Evolutionary conservation across 2,113 vertebrate species (phyloP), one percentile per base, ranked within the genome.

Genomic region (Odocoileus hemionus): DNA sequence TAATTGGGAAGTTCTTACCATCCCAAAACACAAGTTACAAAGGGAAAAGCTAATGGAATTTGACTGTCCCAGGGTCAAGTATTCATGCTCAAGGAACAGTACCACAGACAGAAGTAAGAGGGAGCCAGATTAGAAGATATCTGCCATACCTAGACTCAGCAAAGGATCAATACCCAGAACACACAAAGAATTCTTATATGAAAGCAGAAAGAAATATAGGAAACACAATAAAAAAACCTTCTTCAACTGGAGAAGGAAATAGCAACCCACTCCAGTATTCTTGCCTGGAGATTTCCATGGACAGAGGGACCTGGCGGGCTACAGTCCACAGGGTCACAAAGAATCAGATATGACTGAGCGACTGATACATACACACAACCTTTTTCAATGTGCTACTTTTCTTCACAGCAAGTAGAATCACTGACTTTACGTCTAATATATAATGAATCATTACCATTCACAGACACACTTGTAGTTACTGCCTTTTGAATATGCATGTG

Each of bases 61-160:
- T 86, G 30, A 93, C 30, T 67, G 17, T 54, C 50, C 50, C 14
- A 79, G 36, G 55, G 43, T 64, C 14, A 74, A 50, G 74, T 30
- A 88, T 74, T 95, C 84, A 57, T 91, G 43, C 67, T 89, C 55
- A 80, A 92, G 76, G 33, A 94, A 89, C 50, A 89, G 57, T 3
- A 86, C 2, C 33, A 50, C 3, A 50, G 89, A 26, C 17, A 45
- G 47, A 52, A 96, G 52, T 84, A 70, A 91, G 76, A 94, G n/a
- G 28, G 25, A 89, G n/a, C 12, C 23, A 70, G 25, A n/a, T n/a
- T 19, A 86, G n/a, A 96, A 95, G 14, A 55, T 43, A 92, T 45
- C 25, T 79, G 39, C 45, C 21, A 47, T n/a, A 12, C 39, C 39
- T 54, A 74, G 47, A 91, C n/a, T 85, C 13, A 80, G 61, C 25